phyloP scores from a whole-genome alignment of 1,140 invertebrate species.

The Sycophaga agraensis region DNA sequence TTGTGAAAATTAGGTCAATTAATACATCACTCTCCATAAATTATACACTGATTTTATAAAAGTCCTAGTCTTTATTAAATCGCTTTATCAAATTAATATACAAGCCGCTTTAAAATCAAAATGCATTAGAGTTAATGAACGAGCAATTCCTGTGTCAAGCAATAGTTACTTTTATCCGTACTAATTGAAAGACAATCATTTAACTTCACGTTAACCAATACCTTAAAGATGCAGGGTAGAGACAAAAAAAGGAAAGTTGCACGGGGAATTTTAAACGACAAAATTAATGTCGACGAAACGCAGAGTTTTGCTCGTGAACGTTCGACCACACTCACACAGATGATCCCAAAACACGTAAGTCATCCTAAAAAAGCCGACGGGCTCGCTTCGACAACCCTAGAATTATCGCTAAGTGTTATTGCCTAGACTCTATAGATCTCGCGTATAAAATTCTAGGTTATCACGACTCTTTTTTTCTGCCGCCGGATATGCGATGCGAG shows the following conservation, averaged over 20 bases:
- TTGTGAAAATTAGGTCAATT: too few relatives aligned
- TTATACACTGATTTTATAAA: too few relatives aligned
- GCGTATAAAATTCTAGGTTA: slow-evolving; percentile 58
- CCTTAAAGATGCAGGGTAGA: too few relatives aligned
- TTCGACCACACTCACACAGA: background rate
- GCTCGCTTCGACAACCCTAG: slow-evolving; percentile 47
- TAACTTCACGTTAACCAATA: too few relatives aligned
- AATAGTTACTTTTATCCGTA: too few relatives aligned
- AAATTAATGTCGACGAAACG: background rate
- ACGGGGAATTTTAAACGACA: background rate
- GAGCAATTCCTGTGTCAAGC: too few relatives aligned
- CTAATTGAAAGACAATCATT: too few relatives aligned
- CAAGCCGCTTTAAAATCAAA: too few relatives aligned
- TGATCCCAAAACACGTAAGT: slow-evolving; percentile 42
- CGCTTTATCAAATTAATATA: too few relatives aligned
- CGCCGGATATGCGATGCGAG: slow-evolving; percentile 42
- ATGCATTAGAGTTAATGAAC: too few relatives aligned
- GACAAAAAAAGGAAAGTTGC: background rate
- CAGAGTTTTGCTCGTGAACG: background rate
- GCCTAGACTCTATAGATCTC: slow-evolving; percentile 59
- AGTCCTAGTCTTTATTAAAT: too few relatives aligned
- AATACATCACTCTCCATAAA: too few relatives aligned
- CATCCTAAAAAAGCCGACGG: slow-evolving; percentile 44
- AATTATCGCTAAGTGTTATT: slow-evolving; percentile 59
- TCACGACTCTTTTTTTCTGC: slow-evolving; percentile 37